Percentiles rank a stretch among this genome's conserved stretches.
phyloP scores from a whole-genome alignment of 2,113 vertebrate genomes.

The Heterochromis multidens region DNA sequence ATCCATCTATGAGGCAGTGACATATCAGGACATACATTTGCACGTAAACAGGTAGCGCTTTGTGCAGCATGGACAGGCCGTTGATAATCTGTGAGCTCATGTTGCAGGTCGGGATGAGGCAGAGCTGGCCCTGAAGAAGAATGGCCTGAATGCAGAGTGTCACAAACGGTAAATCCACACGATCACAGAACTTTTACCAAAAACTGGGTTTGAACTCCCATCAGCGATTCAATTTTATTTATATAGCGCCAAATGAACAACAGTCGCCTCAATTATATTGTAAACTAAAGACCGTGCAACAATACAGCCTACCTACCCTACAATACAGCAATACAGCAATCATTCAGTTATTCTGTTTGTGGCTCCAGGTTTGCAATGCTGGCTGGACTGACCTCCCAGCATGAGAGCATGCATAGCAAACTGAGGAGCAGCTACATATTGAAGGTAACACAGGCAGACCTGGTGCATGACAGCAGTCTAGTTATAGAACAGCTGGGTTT shows the following conservation, averaged over 20 bases:
- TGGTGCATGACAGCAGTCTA: not conserved
- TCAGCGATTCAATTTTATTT: too few relatives aligned
- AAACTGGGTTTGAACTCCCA: not conserved
- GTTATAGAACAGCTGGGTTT: not conserved
- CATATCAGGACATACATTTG: too few relatives aligned
- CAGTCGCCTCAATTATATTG: too few relatives aligned
- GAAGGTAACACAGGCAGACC: conserved; percentile 58
- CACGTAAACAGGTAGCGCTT: too few relatives aligned
- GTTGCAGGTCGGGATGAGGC: conserved; percentile 84
- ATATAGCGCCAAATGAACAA: too few relatives aligned
- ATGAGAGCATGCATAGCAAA: conserved; percentile 72
- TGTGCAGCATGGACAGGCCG: not conserved
- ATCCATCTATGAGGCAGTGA: too few relatives aligned
- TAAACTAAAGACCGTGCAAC: too few relatives aligned
- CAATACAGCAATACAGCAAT: too few relatives aligned
- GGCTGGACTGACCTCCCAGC: conserved; percentile 38
- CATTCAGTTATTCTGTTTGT: not conserved
- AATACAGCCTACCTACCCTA: too few relatives aligned
- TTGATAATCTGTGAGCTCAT: not conserved
- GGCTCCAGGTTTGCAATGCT: conserved; percentile 71
- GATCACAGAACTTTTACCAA: not conserved
- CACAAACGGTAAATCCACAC: conserved; percentile 83
- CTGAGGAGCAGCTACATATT: conserved; percentile 71
- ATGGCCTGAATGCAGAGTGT: conserved; percentile 80
- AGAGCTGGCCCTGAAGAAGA: conserved; percentile 79